Percentiles rank a stretch among this genome's conserved stretches.
Evolutionary conservation across 2,797 vertebrate genomes (phyloP).

Genomic region (Alcedo quadribrachys): DNA sequence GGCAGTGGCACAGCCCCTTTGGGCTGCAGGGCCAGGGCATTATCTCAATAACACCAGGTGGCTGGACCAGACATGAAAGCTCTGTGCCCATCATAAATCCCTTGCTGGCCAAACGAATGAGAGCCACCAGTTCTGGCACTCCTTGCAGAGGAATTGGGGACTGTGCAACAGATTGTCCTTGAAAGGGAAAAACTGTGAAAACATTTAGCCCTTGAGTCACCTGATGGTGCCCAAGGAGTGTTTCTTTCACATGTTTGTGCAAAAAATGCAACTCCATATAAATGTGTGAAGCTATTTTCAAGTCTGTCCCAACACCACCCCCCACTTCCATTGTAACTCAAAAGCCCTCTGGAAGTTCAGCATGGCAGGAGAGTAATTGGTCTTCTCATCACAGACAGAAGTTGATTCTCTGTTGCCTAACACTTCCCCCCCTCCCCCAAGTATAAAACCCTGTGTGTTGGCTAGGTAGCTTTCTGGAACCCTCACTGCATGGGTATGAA

Average conservation of each 20-base stretch:
- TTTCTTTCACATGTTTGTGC: slow-evolving; percentile 4
- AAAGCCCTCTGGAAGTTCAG: background rate
- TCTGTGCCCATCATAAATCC: background rate
- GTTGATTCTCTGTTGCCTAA: background rate
- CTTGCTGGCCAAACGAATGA: background rate
- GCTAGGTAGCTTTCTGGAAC: background rate
- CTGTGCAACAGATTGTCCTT: slow-evolving; percentile 39
- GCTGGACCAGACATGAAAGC: background rate
- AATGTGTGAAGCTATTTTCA: slow-evolving; percentile 30
- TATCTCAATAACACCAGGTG: background rate
- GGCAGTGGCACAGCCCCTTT: background rate
- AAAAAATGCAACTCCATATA: slow-evolving; percentile 9
- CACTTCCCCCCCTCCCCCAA: rapidly evolving
- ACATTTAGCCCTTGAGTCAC: slow-evolving; percentile 44
- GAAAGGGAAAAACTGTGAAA: slow-evolving; percentile 37
- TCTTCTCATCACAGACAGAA: background rate
- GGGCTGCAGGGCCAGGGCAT: background rate
- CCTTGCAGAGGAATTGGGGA: background rate
- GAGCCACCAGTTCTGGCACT: background rate
- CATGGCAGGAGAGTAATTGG: background rate
- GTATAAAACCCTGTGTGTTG: background rate
- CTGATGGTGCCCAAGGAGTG: background rate
- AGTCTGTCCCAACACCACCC: background rate
- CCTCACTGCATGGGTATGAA: background rate
- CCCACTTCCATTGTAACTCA: background rate